Evolutionary conservation across 2,888 invertebrate genomes (phyloP).

Genomic region (Tridacna gigas): DNA sequence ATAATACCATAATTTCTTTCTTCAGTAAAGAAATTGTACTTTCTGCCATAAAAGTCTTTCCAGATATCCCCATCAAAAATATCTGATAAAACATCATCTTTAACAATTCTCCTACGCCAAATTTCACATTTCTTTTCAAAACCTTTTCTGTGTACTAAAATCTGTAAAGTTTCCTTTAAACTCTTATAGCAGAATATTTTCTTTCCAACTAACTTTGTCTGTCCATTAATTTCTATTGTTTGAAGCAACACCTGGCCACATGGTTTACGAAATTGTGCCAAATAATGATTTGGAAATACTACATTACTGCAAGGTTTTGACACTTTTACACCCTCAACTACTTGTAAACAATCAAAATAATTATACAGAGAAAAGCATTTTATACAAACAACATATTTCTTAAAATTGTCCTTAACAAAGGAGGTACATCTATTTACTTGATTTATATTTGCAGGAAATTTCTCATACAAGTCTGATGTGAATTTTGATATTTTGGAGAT

Average conservation of each 20-base stretch:
- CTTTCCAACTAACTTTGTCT: not conserved
- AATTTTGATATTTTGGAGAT: not conserved
- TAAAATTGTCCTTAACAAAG: not conserved
- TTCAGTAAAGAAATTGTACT: not conserved
- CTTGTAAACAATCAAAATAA: not conserved
- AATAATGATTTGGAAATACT: not conserved
- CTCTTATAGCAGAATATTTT: not conserved
- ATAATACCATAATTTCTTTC: not conserved
- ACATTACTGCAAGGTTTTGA: not conserved
- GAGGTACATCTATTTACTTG: not conserved
- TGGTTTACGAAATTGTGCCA: not conserved
- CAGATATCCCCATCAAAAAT: not conserved
- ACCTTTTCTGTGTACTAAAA: not conserved
- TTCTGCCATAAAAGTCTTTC: not conserved
- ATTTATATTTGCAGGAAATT: not conserved
- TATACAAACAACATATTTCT: not conserved
- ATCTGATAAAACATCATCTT: not conserved
- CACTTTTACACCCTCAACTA: not conserved
- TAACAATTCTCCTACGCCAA: not conserved
- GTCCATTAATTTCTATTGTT: not conserved
- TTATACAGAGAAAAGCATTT: not conserved
- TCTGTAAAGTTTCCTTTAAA: not conserved
- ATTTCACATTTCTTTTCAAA: not conserved
- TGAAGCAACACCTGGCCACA: not conserved
- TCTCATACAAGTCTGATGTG: not conserved